Evolutionary conservation across 1,140 invertebrate genomes (phyloP), one percentile per base, ranked within the genome.

Genomic region (Thaumatotibia leucotreta): DNA sequence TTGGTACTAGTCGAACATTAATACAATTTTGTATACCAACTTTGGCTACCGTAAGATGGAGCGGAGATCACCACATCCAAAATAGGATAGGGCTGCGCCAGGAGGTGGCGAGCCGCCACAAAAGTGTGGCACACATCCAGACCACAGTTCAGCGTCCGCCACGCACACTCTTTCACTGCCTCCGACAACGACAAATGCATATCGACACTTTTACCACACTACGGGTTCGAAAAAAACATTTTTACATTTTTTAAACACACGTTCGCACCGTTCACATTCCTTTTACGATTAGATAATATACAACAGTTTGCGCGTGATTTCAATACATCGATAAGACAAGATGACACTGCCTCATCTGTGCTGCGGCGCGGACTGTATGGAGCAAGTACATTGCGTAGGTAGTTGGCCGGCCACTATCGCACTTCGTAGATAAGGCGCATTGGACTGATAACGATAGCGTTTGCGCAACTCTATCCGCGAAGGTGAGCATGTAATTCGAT

Each of bases 21-120:
- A n/a, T n/a, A n/a, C n/a, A n/a, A n/a, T n/a, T n/a, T 45, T 23
- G 23, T 4, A 68, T 84, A 89, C 86, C 71, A 78, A 89, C 87
- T 72, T 75, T 71, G 75, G 69, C 73, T 69, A 4, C 77, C 74
- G 63, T 74, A 81, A 11, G 77, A 72, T 9, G 88, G 88, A 4
- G 84, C 88, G 11, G 80, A 75, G 39, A 85, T 78, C 33, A 90
- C 76, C 61, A 85, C 86, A 49, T 88, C 84, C 24, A 88, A 62
- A 27, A 68, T 69, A 4, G 87, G 87, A 39, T 84, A 87, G 6
- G 84, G 82, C 32, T 77, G 77, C 1, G 80, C 72, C 64, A 86
- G 39, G 6, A 85, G 31, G 45, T 73, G 70, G 17, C 84, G 80
- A 0, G 78, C 84, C 4, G 70, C 74, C 2, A 79, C 77, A 63